Base-by-base conservation (phyloP, 2,113 vertebrate species). In the Motacilla alba region DNA sequence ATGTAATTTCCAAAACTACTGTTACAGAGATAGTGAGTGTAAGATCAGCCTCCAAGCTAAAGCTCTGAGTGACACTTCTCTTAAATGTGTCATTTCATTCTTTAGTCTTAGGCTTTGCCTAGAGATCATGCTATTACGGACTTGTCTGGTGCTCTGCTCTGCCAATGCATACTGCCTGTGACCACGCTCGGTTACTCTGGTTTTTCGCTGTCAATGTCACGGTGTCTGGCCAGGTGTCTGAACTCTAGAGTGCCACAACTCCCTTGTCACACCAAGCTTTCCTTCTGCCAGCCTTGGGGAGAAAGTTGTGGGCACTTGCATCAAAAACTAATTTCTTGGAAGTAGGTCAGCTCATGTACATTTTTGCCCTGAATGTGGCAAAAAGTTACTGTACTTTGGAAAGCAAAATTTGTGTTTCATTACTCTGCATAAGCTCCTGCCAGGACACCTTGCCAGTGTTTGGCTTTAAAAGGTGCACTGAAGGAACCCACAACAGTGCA, bases 361-460 rank as follows among this genome's bases (percentile, higher is more conserved):
- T 74, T 84, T 74, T 44, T 49, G 16, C 15, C 24, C 28, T 39
- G 21, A 43, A 21, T 24, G 31, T 41, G 20, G 39, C 59, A 41
- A 70, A 69, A 73, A 69, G 7, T 16, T 77, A 35, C 18, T 69
- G 30, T 19, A 12, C 41, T 82, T 53, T n/a, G 30, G 60, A 74
- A 52, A 49, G 31, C 2, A 67, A 49, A 76, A 56, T 58, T 37
- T 70, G 3, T 82, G 43, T 74, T 70, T 82, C 11, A 7, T 67
- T 27, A 41, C 18, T 16, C 21, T 56, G 26, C 18, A 47, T 31
- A 74, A 66, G 16, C 3, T 85, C 17, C 17, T 85, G 24, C 13
- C 31, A 30, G 30, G 28, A 46, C 22, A n/a, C 0, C 1, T 15
- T 46, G 46, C 16, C 47, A 75, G 11, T 1, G 0, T 28, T 67